A percentile compares a stretch with the other conserved stretches of the same genome.
These are phyloP conservation scores for Xestia rhomboidea DNA, from an alignment of 2,888 invertebrate species.

Conservation along the genomic window DNA sequence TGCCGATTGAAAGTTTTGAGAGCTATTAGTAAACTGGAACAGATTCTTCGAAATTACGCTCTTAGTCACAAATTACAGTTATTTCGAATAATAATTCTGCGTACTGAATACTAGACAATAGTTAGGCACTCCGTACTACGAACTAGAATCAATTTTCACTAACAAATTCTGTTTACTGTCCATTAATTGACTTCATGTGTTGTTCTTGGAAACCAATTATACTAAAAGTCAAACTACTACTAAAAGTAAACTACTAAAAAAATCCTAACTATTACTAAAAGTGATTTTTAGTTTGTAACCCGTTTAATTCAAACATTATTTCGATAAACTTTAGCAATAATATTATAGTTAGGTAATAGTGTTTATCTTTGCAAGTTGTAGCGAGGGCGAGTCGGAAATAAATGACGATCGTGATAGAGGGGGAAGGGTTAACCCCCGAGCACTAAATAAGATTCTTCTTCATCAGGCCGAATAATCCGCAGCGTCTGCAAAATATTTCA, in stretches of 20 bases:
- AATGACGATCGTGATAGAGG: constrained; percentile 8
- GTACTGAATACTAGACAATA: neutral
- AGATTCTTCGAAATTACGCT: neutral
- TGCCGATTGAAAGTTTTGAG: constrained; percentile 1
- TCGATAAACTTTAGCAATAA: neutral
- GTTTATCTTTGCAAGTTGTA: constrained; percentile 10
- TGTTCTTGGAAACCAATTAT: neutral
- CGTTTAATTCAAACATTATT: neutral
- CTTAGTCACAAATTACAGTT: neutral
- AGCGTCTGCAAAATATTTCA: constrained; percentile 17
- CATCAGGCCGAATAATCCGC: constrained; percentile 9
- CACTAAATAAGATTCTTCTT: neutral
- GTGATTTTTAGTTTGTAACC: neutral
- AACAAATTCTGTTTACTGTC: neutral
- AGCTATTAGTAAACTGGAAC: neutral
- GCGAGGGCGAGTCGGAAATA: neutral
- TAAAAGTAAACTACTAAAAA: too few relatives aligned
- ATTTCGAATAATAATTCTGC: neutral
- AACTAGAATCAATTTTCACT: neutral
- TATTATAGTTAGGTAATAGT: neutral
- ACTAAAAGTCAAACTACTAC: too few relatives aligned
- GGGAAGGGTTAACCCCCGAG: constrained; percentile 9
- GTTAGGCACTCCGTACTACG: neutral
- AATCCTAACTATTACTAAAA: too few relatives aligned
- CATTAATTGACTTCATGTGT: neutral